Base-by-base conservation (phyloP, 1,140 invertebrate genomes). In the Meloidogyne floridensis region DNA sequence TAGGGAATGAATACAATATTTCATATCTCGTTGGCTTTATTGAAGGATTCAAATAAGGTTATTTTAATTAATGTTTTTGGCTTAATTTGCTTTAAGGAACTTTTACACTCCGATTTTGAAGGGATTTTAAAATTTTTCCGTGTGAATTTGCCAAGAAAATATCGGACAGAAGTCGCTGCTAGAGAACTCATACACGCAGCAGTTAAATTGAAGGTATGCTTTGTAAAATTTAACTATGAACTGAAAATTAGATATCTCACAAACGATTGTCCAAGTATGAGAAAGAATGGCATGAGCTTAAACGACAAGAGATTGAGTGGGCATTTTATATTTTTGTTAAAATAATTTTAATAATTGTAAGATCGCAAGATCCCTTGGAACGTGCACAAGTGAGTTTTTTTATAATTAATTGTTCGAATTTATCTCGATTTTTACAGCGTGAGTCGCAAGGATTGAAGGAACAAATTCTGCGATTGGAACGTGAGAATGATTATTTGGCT, bases 261-360 rank as follows among this genome's bases (percentile, higher is more conserved):
- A 97, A 97, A 91, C 95, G 96, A 89, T 91, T 99, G 77, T 95
- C 94, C 90, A 97, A 98, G 90, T 98, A 98, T 90, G 96, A 98
- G 90, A 94, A 94, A 83, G 96, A 98, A 89, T 99, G 95, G 91
- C 91, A 93, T 81, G 91, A 93, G 18, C 91, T 94, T 42, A 96
- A 96, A 93, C 92, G 92, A 82, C 91, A 91, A 81, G 91, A 93
- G 83, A 85, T 92, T 80, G 90, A 92, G 78, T 88, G 91, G 53
- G 11, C 0, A 51, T 10, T 11, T 11, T 43, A 15, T 13, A 42
- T 54, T 51, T 54, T 54, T 75, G 43, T 75, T 3, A 3, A 51
- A 32, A 32, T 32, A 32, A 32, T 32, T 32, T 32, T 32, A 32
- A 2, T 32, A 32, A 32, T 32, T 32, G 32, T 32, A 15, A 77